phyloP scores from a whole-genome alignment of 2,888 invertebrate genomes.

The Hydrotaea diabolus region DNA sequence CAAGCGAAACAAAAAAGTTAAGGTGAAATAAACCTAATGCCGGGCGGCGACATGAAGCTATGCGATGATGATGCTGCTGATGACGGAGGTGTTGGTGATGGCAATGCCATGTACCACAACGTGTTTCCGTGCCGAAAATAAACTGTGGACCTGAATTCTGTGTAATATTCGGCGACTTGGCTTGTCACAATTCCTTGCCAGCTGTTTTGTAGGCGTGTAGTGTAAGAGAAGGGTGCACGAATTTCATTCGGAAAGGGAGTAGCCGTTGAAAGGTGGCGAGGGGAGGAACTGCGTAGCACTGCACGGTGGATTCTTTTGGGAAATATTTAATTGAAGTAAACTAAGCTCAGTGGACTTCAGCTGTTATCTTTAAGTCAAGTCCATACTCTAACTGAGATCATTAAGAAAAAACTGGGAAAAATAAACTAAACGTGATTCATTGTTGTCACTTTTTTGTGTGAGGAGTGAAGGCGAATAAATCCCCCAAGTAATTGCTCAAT shows the following conservation, averaged over 20 bases:
- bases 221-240: not conserved
- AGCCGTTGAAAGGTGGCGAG: not conserved
- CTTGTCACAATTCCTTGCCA: not conserved
- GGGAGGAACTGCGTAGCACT: not conserved
- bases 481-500: too few species aligned
- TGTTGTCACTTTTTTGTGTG: too few species aligned
- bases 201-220: not conserved
- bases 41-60: not conserved
- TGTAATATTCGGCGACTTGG: constrained; percentile 10
- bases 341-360: too few species aligned
- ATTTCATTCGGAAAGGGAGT: not conserved
- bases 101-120: constrained; percentile 17
- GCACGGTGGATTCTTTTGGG: not conserved
- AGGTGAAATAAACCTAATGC: constrained; percentile 23
- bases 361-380: too few species aligned
- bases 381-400: too few species aligned
- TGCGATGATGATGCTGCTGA: not conserved
- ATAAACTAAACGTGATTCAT: too few species aligned
- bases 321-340: too few species aligned
- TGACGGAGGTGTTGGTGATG: not conserved
- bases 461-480: too few species aligned
- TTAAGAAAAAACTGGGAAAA: too few species aligned
- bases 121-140: not conserved
- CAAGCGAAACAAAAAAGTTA: not conserved
- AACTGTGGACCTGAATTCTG: not conserved